phyloP scores from a whole-genome alignment of 2,888 invertebrate species.

The Cetonia aurata region DNA sequence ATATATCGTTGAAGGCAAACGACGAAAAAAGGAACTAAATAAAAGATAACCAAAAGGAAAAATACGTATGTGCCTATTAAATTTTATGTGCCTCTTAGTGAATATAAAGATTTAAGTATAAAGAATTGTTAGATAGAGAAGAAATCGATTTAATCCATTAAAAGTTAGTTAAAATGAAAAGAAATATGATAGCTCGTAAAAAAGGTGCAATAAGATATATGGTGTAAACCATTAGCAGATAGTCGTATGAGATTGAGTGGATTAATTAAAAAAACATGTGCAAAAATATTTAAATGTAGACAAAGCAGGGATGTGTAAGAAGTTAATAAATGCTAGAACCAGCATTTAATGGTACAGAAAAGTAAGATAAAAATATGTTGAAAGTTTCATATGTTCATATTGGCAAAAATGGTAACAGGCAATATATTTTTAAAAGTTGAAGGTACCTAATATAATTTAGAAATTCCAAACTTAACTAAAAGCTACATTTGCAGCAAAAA shows the following conservation, averaged over 20 bases:
- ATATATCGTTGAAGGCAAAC: conserved; percentile 17
- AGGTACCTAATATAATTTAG: no score
- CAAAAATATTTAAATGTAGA: not conserved
- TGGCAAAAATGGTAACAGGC: no score
- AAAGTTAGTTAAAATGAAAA: not conserved
- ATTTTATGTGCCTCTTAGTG: conserved; percentile 32
- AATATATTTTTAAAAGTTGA: no score
- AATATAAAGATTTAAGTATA: conserved; percentile 1
- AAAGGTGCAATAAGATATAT: no score
- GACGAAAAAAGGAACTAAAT: conserved; percentile 51
- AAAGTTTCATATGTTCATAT: no score
- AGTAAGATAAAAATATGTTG: no score
- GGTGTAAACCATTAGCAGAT: not conserved
- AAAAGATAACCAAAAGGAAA: conserved; percentile 54
- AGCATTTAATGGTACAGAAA: no score
- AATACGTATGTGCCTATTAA: conserved; percentile 32
- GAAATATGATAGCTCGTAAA: no score
- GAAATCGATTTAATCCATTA: conserved; percentile 6
- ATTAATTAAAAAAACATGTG: not conserved
- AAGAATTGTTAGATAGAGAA: not conserved
- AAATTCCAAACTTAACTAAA: no score
- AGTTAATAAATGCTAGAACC: not conserved
- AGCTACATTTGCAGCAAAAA: no score
- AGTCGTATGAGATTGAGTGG: not conserved
- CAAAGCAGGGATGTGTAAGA: conserved; percentile 10